Conservation (phyloP, 2,113 vertebrate species). For the Muscicapa adusta region DNA sequence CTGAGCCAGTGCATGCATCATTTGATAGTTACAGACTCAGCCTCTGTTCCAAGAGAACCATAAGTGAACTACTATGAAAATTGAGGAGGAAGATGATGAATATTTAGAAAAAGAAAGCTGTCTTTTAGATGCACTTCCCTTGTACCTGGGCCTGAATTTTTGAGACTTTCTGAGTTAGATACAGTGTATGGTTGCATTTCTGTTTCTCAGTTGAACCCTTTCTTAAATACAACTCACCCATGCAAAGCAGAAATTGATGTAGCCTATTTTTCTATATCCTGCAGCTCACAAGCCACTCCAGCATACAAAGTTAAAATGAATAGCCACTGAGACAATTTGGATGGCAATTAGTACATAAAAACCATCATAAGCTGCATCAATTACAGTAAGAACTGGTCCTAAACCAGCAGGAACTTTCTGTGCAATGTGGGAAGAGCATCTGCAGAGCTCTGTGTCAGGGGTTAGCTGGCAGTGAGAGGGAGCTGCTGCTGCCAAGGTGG, state of each 20-base stretch:
- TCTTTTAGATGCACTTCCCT: neutral
- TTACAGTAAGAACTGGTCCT: slow-evolving; percentile 4
- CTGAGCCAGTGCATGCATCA: neutral
- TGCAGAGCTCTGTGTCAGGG: neutral
- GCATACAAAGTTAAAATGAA: neutral
- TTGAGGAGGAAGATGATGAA: neutral
- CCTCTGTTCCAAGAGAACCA: neutral
- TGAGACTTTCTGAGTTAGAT: neutral
- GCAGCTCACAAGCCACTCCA: neutral
- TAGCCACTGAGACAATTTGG: neutral
- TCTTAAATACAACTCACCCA: neutral
- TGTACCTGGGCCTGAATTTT: neutral
- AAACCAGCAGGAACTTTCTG: neutral
- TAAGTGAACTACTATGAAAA: neutral
- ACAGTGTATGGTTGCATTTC: neutral
- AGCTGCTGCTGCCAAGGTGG: neutral
- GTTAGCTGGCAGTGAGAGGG: neutral
- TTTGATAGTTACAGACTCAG: neutral
- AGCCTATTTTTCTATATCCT: neutral
- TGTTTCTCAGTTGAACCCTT: neutral
- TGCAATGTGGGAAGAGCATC: neutral
- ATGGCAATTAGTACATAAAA: neutral
- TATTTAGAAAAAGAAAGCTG: neutral
- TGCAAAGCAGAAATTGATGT: neutral
- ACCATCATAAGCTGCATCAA: neutral